phyloP scores from a whole-genome alignment of 2,113 vertebrate species.

The Smithornis capensis region DNA sequence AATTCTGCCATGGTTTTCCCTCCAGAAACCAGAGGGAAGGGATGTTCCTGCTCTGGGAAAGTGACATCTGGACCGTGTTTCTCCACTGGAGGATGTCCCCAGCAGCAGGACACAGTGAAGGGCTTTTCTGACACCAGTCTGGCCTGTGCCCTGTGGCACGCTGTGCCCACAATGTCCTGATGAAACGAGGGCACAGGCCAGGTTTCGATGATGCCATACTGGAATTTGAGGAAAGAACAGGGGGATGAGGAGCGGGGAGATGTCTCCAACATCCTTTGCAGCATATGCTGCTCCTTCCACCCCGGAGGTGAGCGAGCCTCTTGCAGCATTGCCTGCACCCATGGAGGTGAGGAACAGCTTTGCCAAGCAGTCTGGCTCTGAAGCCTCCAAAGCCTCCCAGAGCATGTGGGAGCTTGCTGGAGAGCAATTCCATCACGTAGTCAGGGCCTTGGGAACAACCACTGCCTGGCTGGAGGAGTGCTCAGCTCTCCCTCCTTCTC shows the following conservation, averaged over 20 bases:
- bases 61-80: not conserved
- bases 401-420: constrained; percentile 47
- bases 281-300: not conserved
- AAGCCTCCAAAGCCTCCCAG: not conserved
- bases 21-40: not conserved
- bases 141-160: not conserved
- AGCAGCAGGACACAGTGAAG: not conserved
- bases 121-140: not conserved
- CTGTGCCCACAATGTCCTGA: fast-evolving
- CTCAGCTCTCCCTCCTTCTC: constrained; percentile 13
- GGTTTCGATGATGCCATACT: not conserved
- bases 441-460: constrained; percentile 40
- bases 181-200: not conserved
- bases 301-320: not conserved
- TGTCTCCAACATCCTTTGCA: not conserved
- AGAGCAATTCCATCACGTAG: constrained; percentile 13
- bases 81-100: not conserved
- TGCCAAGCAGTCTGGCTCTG: constrained; percentile 22
- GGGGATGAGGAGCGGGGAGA: not conserved
- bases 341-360: not conserved
- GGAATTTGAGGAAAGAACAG: not conserved
- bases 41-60: not conserved
- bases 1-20: not conserved
- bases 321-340: constrained; percentile 15
- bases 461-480: not conserved